Evolutionary conservation across 2,113 vertebrate species (phyloP).

Genomic region (Nyctereutes procyonoides): DNA sequence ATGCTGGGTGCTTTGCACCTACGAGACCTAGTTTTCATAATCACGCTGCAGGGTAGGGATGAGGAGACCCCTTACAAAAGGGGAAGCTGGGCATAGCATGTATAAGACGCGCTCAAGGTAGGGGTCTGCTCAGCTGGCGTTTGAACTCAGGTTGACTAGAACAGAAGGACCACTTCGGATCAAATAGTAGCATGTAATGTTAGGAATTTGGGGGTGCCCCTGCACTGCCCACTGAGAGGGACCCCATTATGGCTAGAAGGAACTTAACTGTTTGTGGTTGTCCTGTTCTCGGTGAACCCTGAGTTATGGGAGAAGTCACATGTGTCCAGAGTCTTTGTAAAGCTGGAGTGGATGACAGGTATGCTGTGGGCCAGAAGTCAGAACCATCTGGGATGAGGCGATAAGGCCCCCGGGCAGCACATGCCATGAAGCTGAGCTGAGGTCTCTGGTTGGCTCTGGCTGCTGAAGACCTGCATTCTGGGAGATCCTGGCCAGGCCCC

Average conservation of each 20-base stretch:
- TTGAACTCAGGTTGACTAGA: background rate
- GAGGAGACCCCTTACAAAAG: background rate
- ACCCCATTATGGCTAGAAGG: background rate
- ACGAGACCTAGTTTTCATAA: background rate
- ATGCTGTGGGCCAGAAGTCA: background rate
- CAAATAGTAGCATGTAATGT: background rate
- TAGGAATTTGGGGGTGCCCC: background rate
- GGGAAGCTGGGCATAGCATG: background rate
- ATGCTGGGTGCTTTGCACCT: background rate
- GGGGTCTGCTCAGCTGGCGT: background rate
- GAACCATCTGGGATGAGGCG: background rate
- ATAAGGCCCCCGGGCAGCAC: background rate
- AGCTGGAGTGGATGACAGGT: background rate
- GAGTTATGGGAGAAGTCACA: background rate
- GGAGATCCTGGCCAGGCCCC: background rate
- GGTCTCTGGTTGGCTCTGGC: background rate
- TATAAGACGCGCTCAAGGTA: background rate
- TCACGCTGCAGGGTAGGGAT: background rate
- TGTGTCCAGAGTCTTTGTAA: background rate
- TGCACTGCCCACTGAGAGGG: background rate
- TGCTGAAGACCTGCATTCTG: background rate
- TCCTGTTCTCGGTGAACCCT: background rate
- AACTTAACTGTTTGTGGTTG: background rate
- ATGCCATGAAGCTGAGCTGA: background rate
- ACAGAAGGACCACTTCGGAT: background rate